phyloP scores from a whole-genome alignment of 1,140 invertebrate genomes.

The Hestina assimilis region DNA sequence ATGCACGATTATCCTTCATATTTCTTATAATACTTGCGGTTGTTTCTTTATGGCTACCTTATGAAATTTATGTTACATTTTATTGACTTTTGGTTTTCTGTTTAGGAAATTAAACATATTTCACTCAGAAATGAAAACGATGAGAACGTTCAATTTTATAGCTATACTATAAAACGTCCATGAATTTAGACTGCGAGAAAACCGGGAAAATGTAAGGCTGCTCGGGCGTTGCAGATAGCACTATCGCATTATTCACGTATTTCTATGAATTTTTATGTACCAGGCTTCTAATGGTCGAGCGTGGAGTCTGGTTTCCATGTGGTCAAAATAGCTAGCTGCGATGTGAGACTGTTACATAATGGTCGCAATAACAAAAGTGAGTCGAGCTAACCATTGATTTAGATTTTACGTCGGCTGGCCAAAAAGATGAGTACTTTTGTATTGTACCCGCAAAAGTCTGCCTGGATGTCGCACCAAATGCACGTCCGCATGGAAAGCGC shows the following conservation, averaged over 20 bases:
- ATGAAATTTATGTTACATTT: background rate
- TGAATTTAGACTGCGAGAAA: constrained; percentile 34
- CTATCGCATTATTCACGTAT: constrained; percentile 25
- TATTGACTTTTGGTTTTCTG: constrained; percentile 8
- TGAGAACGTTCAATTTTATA: constrained; percentile 33
- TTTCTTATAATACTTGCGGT: background rate
- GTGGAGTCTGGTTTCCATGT: constrained; percentile 36
- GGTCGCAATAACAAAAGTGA: constrained; percentile 69
- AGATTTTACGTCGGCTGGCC: constrained; percentile 56
- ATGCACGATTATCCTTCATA: constrained; percentile 5
- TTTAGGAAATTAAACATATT: constrained; percentile 25
- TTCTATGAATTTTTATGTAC: constrained; percentile 58
- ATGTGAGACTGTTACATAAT: constrained; percentile 49
- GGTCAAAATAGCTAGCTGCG: constrained; percentile 42
- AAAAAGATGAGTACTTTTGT: constrained; percentile 69
- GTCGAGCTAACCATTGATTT: constrained; percentile 72
- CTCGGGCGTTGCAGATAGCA: constrained; percentile 26
- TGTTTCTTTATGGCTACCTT: background rate
- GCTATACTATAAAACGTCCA: constrained; percentile 33
- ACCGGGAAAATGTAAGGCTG: constrained; percentile 31
- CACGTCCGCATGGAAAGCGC: constrained; percentile 43
- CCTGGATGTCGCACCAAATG: constrained; percentile 50
- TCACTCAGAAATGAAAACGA: constrained; percentile 15
- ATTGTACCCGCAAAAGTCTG: constrained; percentile 60
- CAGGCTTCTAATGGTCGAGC: constrained; percentile 25